phyloP scores from a whole-genome alignment of 2,888 invertebrate genomes.

The Aphodius sticticus region DNA sequence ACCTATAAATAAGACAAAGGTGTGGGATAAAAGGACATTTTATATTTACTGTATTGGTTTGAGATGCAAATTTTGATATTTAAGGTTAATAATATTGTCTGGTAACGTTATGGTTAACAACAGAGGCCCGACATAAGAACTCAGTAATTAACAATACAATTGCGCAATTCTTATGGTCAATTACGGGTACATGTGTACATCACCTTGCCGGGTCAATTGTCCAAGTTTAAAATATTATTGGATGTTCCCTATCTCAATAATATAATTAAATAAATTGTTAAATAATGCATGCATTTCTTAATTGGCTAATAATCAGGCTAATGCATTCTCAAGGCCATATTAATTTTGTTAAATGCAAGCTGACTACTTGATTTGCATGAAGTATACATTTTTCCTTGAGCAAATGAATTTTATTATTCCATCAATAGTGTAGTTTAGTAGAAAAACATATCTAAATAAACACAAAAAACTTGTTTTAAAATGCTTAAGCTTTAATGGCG shows the following conservation, averaged over 20 bases:
- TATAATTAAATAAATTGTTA: neutral
- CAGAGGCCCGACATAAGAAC: neutral
- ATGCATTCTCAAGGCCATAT: neutral
- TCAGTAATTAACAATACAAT: neutral
- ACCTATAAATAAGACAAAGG: neutral
- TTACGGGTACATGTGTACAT: too few relatives aligned
- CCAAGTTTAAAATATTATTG: neutral
- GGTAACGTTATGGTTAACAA: too few relatives aligned
- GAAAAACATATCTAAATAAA: neutral
- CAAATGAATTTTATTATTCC: neutral
- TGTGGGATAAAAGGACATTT: neutral
- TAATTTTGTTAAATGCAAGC: neutral
- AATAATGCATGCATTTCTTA: slow-evolving; percentile 4
- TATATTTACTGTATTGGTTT: neutral
- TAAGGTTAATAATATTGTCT: neutral
- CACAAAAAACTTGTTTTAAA: neutral
- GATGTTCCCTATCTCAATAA: neutral
- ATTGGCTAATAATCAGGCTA: slow-evolving; percentile 4
- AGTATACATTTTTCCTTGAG: neutral
- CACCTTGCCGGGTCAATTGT: neutral
- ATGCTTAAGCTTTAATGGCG: too few relatives aligned
- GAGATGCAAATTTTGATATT: neutral
- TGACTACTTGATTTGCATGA: neutral
- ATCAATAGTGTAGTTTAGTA: neutral
- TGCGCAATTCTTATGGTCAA: too few relatives aligned